Conservation (phyloP, 2,888 invertebrate species). For the Cerceris rybyensis region DNA sequence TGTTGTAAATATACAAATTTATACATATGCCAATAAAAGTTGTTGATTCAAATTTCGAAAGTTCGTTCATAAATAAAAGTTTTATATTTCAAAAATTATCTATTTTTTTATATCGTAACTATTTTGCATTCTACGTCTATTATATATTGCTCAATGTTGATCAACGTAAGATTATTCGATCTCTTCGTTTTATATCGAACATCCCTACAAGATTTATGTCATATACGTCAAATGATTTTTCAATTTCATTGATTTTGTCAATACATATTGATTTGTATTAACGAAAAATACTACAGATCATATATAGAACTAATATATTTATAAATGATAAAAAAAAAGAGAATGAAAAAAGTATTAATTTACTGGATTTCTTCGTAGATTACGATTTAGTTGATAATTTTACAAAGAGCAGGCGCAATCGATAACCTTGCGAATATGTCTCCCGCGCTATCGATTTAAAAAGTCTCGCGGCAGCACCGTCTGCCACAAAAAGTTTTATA, state of each 20-base stretch:
- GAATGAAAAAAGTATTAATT: background rate
- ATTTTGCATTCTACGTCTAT: background rate
- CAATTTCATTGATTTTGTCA: background rate
- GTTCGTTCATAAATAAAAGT: slow-evolving; percentile 49
- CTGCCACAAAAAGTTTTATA: slow-evolving; percentile 34
- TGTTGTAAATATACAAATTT: slow-evolving; percentile 65
- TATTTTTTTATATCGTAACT: slow-evolving; percentile 4
- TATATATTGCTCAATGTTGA: background rate
- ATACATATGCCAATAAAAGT: slow-evolving; percentile 60
- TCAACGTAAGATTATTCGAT: background rate
- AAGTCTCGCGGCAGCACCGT: slow-evolving; percentile 46
- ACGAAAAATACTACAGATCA: background rate
- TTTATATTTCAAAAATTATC: slow-evolving; percentile 47
- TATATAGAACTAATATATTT: background rate
- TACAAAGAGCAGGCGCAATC: slow-evolving; percentile 12
- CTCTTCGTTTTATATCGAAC: background rate
- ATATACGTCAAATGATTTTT: background rate
- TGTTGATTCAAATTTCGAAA: slow-evolving; percentile 55
- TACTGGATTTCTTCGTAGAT: background rate
- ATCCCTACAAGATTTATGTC: background rate
- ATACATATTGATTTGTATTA: background rate
- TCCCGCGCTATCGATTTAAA: slow-evolving; percentile 54
- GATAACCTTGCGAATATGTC: slow-evolving; percentile 23
- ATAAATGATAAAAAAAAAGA: background rate
- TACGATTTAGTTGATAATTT: background rate